A percentile compares a stretch with the other conserved stretches of the same genome.
Evolutionary conservation across 37 sponge, comb jelly and placozoan genomes (phyloP).

Genomic region (Beroe forskalii): DNA sequence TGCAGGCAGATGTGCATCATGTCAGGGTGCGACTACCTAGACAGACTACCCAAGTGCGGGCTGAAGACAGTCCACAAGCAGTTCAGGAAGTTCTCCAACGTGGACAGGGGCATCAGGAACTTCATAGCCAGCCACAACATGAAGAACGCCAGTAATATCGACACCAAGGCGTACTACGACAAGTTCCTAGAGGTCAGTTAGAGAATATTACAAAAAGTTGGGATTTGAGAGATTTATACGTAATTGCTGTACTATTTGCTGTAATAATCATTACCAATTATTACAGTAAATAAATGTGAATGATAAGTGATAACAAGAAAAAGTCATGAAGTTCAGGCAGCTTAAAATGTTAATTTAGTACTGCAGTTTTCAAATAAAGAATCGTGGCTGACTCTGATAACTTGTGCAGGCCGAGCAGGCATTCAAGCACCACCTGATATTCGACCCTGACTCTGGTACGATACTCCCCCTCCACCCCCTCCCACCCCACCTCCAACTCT

Average conservation of each 20-base stretch:
- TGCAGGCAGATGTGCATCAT: constrained; percentile 97
- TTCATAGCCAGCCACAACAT: constrained; percentile 13
- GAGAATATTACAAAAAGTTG: neutral
- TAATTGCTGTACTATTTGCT: no score
- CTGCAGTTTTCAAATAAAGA: no score
- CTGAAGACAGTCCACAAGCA: constrained; percentile 86
- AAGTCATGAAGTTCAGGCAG: no score
- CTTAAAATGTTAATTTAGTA: no score
- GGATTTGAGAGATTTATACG: no score
- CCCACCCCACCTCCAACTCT: neutral
- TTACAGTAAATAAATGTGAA: no score
- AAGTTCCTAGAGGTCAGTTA: neutral
- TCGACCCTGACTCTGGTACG: neutral
- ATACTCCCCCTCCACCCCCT: constrained; percentile 9
- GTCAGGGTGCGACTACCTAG: constrained; percentile 97
- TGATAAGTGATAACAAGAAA: no score
- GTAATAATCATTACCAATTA: no score
- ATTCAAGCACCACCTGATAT: constrained; percentile 39
- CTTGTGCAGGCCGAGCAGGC: constrained; percentile 32
- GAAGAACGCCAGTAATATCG: constrained; percentile 11
- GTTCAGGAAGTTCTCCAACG: constrained; percentile 75
- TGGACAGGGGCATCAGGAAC: neutral
- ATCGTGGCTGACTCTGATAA: no score
- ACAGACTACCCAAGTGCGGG: constrained; percentile 87
- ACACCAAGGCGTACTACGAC: constrained; percentile 24